Percentiles rank a stretch among this genome's conserved stretches.
Conservation (phyloP, 1,140 invertebrate species). For the Saccostrea glomerata region DNA sequence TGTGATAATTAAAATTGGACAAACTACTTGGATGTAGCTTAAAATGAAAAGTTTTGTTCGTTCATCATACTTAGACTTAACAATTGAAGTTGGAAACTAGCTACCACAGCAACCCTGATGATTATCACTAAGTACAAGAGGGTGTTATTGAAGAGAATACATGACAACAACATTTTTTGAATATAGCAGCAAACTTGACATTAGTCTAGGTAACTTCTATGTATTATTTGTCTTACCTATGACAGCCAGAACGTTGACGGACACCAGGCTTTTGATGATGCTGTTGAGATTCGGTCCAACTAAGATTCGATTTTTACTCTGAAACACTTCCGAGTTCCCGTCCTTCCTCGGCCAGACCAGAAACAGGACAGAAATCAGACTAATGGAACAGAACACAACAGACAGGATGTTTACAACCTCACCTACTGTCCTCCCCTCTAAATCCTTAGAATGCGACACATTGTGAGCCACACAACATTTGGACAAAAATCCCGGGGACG, state of each 20-base stretch:
- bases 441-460: slow-evolving; percentile 11
- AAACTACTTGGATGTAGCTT: too few species aligned
- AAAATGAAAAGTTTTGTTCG: too few species aligned
- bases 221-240: slow-evolving; percentile 45
- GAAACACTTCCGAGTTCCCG: slow-evolving; percentile 43
- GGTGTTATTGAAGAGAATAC: too few species aligned
- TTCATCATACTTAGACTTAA: too few species aligned
- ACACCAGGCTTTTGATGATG: slow-evolving; percentile 54
- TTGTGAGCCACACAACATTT: slow-evolving; percentile 41
- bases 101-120: too few species aligned
- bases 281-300: slow-evolving; percentile 52
- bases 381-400: slow-evolving; percentile 48
- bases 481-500: slow-evolving; percentile 51
- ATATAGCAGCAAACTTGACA: too few species aligned
- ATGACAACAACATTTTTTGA: too few species aligned
- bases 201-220: neutral
- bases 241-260: slow-evolving; percentile 46
- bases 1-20: too few species aligned
- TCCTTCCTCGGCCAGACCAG: slow-evolving; percentile 51
- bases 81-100: too few species aligned
- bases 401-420: slow-evolving; percentile 47
- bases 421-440: neutral
- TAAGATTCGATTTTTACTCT: slow-evolving; percentile 48
- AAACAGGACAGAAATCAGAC: slow-evolving; percentile 50
- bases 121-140: too few species aligned